Percentiles rank a stretch among this genome's conserved stretches.
These are phyloP conservation scores for Pelagia noctiluca DNA, from an alignment of 30 jellyfish, hydroid and myxozoan genomes.

Conservation along the genomic window DNA sequence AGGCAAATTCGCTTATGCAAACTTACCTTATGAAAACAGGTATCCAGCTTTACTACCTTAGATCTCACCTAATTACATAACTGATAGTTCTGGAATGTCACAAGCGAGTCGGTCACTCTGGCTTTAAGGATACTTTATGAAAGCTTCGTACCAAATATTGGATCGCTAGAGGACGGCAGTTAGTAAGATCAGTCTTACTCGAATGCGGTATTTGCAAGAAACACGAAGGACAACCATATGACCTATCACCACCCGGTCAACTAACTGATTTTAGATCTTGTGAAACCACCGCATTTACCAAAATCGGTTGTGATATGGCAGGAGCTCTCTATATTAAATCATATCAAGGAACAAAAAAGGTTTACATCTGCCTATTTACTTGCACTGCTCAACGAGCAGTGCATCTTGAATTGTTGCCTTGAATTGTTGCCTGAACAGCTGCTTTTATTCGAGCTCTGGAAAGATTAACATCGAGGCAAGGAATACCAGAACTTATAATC, in stretches of 20 bases:
- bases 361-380: slow-evolving; percentile 27
- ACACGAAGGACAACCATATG: slow-evolving; percentile 17
- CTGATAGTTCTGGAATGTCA: slow-evolving; percentile 1
- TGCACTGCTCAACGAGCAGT: slow-evolving; percentile 30
- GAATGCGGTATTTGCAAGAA: neutral
- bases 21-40: neutral
- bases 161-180: slow-evolving; percentile 33
- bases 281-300: slow-evolving; percentile 12
- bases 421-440: neutral
- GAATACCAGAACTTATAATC: slow-evolving; percentile 5
- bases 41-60: neutral
- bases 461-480: slow-evolving; percentile 6
- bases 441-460: slow-evolving; percentile 21
- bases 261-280: slow-evolving; percentile 2
- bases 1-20: neutral
- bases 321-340: slow-evolving; percentile 17
- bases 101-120: slow-evolving; percentile 25
- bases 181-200: neutral
- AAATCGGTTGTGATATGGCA: slow-evolving; percentile 31
- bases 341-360: neutral
- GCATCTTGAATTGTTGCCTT: slow-evolving; percentile 21
- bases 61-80: slow-evolving; percentile 7
- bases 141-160: slow-evolving; percentile 1
- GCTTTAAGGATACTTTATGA: slow-evolving; percentile 3
- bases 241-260: neutral